Conservation (phyloP, 2,888 invertebrate species). For the Auanema freiburgensis region DNA sequence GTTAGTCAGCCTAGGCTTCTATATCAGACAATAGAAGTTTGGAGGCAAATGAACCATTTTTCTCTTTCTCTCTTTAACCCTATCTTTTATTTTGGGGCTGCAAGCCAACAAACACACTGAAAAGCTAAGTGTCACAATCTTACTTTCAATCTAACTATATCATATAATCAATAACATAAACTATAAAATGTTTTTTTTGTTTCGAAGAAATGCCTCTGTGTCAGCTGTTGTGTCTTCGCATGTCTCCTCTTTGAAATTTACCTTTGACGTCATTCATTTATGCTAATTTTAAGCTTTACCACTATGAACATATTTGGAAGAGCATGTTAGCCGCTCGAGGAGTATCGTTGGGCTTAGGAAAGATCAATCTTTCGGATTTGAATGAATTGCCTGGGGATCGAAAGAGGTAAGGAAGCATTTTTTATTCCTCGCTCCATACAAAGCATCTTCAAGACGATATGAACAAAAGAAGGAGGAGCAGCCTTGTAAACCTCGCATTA, state of each 20-base stretch:
- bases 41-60: too few species aligned
- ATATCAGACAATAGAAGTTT: too few species aligned
- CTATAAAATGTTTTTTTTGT: constrained; percentile 4
- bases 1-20: too few species aligned
- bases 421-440: neutral
- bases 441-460: constrained; percentile 6
- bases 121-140: too few species aligned
- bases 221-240: neutral
- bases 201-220: neutral
- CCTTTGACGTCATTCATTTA: neutral
- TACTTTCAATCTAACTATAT: neutral
- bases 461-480: constrained; percentile 33
- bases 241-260: neutral
- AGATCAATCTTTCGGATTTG: constrained; percentile 62
- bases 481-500: constrained; percentile 49
- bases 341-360: constrained; percentile 60
- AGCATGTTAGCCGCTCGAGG: constrained; percentile 61
- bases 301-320: too few species aligned
- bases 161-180: neutral
- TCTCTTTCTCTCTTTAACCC: too few species aligned
- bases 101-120: too few species aligned
- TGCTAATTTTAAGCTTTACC: too few species aligned
- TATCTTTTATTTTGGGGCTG: too few species aligned
- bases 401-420: constrained; percentile 7
- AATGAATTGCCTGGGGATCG: constrained; percentile 45